Evolutionary conservation across 2,797 vertebrate genomes (phyloP).

Genomic region (Erpetoichthys calabaricus): DNA sequence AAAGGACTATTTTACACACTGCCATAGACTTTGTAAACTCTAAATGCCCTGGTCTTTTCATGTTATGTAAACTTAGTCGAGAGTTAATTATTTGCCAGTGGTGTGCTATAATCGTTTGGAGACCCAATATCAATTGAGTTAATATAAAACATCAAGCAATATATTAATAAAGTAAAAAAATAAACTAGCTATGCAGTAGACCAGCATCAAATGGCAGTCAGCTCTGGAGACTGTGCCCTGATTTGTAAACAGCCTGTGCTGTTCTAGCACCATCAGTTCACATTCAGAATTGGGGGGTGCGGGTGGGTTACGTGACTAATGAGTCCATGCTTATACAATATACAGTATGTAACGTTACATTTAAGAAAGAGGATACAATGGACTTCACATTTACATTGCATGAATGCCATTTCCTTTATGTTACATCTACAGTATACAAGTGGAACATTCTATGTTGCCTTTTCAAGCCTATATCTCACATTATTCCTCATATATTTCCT

Average conservation of each 20-base stretch:
- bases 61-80: neutral
- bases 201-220: too few relatives aligned
- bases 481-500: too few relatives aligned
- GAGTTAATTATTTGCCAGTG: neutral
- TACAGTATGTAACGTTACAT: conserved; percentile 8
- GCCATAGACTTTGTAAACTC: neutral
- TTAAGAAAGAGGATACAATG: conserved; percentile 6
- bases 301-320: conserved; percentile 2
- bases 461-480: too few relatives aligned
- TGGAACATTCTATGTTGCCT: too few relatives aligned
- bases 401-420: neutral
- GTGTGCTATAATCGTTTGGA: conserved; percentile 1
- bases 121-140: too few relatives aligned
- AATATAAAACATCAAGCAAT: too few relatives aligned
- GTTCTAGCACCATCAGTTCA: conserved; percentile 16
- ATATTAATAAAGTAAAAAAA: too few relatives aligned
- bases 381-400: neutral
- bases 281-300: conserved; percentile 11
- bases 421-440: neutral
- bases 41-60: conserved; percentile 2
- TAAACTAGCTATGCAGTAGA: too few relatives aligned
- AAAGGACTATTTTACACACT: neutral
- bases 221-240: neutral
- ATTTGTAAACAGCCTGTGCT: conserved; percentile 7
- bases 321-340: conserved; percentile 6